A percentile compares a stretch with the other conserved stretches of the same genome.
phyloP scores from a whole-genome alignment of 2,113 vertebrate species.

The Gnathonemus echidnorhynchus region DNA sequence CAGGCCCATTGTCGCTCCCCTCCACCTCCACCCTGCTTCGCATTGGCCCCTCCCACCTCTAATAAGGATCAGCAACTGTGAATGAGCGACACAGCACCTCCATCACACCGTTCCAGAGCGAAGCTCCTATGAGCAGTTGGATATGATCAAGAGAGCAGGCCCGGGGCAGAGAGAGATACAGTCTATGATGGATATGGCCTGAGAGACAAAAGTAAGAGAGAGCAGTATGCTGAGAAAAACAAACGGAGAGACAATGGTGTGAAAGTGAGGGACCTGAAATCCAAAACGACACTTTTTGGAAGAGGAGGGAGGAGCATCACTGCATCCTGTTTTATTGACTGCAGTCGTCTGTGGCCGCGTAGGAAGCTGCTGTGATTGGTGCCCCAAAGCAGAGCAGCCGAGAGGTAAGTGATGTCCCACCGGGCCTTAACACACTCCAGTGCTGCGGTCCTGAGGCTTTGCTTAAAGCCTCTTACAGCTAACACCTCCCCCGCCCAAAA shows the following conservation, averaged over 20 bases:
- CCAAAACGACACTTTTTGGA: background rate
- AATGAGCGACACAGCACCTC: slow-evolving; percentile 38
- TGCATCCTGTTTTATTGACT: background rate
- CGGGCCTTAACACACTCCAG: slow-evolving; percentile 33
- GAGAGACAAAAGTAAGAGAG: slow-evolving; percentile 3
- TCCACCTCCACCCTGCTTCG: slow-evolving; percentile 30
- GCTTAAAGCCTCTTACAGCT: slow-evolving; percentile 61
- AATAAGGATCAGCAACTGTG: slow-evolving; percentile 61
- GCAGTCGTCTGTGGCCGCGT: background rate
- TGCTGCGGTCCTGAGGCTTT: slow-evolving; percentile 44
- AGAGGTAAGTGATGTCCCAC: slow-evolving; percentile 27
- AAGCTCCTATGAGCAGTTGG: background rate
- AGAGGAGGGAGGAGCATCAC: background rate
- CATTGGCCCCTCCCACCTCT: slow-evolving; percentile 53
- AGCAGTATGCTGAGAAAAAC: background rate
- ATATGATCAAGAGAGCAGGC: background rate
- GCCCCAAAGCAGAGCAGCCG: background rate
- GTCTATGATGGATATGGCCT: background rate
- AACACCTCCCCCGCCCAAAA: slow-evolving; percentile 16
- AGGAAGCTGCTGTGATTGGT: background rate
- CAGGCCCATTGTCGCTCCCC: background rate
- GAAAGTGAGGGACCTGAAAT: background rate
- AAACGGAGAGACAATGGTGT: background rate
- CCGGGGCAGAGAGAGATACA: background rate
- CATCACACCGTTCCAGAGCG: background rate